Base-by-base conservation (phyloP, 2,888 invertebrate species). In the Watsonalla cultraria region DNA sequence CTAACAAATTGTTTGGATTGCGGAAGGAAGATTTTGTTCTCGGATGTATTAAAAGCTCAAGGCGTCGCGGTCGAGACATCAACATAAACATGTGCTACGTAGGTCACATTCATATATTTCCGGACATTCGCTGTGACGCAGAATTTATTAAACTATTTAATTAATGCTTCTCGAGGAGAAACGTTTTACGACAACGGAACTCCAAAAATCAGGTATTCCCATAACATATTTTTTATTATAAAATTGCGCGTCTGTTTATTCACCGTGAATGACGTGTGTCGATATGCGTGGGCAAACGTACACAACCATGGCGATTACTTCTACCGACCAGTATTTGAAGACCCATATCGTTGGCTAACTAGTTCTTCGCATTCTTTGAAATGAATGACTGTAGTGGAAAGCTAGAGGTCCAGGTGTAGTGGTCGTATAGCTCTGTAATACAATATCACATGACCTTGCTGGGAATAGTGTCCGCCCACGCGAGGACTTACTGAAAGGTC, bases 361-460 rank as follows among this genome's bases (percentile, higher is more conserved):
- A 54, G 59, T 52, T 53, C 51, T 48, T 51, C 57, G 59, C 53
- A 62, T 51, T 54, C 52, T 58, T 61, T 54, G 57, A 65, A 52
- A 50, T 52, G 53, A 48, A 37, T 24, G 57, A 42, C 11, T 8
- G 2, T 11, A 42, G 42, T 42, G 58, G 54, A 62, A 53, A 60
- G 47, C 57, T 49, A 61, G 64, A 59, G 74, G 52, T 75, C 78
- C 58, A 35, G 39, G 48, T 61, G 65, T 55, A 63, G 62, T 79
- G 78, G 83, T 68, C 64, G 65, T 62, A 61, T 55, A 59, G 63
- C 67, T 72, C 69, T 86, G 90, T 84, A 90, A 89, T 81, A 86
- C 85, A 88, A 90, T 90, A 88, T 89, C 81, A 78, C 66, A 56
- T 78, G 87, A 84, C 90, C 90, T 90, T 89, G 90, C 88, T 81